Evolutionary conservation across 2,888 invertebrate genomes (phyloP).

Genomic region (Hydroisotoma schaefferi): DNA sequence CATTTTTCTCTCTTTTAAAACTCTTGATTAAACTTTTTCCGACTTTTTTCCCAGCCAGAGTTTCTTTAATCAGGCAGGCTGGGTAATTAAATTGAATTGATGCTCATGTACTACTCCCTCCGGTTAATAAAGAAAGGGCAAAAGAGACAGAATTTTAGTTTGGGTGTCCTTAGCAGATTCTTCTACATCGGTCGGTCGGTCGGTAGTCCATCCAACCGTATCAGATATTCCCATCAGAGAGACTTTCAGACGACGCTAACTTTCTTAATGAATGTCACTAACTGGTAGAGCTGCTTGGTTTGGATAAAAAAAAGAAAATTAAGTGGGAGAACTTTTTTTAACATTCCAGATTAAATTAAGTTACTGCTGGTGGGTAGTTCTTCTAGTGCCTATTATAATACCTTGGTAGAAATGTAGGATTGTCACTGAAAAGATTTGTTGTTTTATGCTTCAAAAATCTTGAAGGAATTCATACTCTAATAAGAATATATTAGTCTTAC

Average conservation of each 20-base stretch:
- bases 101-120: constrained; percentile 18
- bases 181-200: too few species aligned
- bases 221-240: constrained; percentile 33
- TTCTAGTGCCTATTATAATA: too few species aligned
- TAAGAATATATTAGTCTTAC: too few species aligned
- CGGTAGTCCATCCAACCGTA: constrained; percentile 19
- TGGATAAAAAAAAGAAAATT: background rate
- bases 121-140: constrained; percentile 31
- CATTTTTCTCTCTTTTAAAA: constrained; percentile 1
- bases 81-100: constrained; percentile 44
- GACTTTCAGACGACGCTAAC: constrained; percentile 10
- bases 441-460: too few species aligned
- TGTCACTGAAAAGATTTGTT: too few species aligned
- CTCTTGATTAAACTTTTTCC: constrained; percentile 30
- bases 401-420: too few species aligned
- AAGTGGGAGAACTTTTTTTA: too few species aligned
- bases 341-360: too few species aligned
- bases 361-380: too few species aligned
- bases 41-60: constrained; percentile 16
- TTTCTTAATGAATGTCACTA: constrained; percentile 4
- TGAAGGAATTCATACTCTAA: too few species aligned
- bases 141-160: constrained; percentile 26
- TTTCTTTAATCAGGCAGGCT: constrained; percentile 37
- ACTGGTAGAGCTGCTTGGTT: constrained; percentile 9
- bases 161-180: constrained; percentile 7